Percentiles rank a stretch among this genome's conserved stretches.
Conservation (phyloP, 2,113 vertebrate species). For the Neopipo cinnamomea region DNA sequence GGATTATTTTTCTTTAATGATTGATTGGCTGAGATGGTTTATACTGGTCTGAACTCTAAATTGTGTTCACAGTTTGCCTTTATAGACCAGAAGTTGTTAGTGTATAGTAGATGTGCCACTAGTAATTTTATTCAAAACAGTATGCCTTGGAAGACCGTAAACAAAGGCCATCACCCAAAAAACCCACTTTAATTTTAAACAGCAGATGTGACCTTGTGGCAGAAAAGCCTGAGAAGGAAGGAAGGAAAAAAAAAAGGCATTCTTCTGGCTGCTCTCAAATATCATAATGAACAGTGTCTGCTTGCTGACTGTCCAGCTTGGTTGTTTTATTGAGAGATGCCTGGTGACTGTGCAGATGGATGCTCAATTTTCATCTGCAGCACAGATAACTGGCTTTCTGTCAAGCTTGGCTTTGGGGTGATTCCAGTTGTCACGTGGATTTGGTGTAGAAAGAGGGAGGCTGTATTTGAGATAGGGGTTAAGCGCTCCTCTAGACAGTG, state of each 20-base stretch:
- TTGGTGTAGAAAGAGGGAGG: neutral
- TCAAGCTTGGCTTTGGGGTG: neutral
- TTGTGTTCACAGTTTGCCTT: neutral
- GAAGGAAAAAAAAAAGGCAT: neutral
- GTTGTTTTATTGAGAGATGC: neutral
- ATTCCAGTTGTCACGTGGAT: neutral
- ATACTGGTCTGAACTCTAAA: neutral
- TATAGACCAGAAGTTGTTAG: neutral
- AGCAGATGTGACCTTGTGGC: constrained; percentile 5
- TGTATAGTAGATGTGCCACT: neutral
- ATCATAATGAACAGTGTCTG: neutral
- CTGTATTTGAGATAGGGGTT: neutral
- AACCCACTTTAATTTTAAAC: neutral
- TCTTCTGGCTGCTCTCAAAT: neutral
- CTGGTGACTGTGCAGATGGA: neutral
- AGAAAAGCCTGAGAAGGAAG: neutral
- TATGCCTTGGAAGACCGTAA: neutral
- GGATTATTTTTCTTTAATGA: neutral
- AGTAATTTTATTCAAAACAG: neutral
- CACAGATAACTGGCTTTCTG: constrained; percentile 8
- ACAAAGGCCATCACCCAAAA: neutral
- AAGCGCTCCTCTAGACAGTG: neutral
- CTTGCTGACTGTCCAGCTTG: neutral
- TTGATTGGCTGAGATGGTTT: neutral
- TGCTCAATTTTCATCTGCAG: neutral